Evolutionary conservation across 1,140 invertebrate species (phyloP).

Genomic region (Drosophila kikkawai): DNA sequence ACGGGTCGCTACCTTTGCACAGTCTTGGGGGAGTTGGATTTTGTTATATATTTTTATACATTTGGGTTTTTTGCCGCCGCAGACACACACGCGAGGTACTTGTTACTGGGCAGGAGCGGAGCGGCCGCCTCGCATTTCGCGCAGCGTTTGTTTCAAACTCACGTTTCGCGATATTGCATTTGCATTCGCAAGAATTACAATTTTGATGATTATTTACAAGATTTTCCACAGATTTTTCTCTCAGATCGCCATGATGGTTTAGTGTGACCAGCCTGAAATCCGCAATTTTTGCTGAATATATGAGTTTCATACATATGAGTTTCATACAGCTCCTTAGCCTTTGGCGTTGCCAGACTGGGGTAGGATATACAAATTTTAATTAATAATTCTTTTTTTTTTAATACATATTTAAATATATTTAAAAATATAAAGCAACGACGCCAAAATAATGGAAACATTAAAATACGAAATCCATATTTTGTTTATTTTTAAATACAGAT

Average conservation of each 20-base stretch:
- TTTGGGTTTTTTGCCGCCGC: conserved; percentile 78
- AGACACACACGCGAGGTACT: conserved; percentile 70
- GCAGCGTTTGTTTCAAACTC: conserved; percentile 46
- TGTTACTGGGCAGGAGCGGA: conserved; percentile 26
- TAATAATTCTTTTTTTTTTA: too few relatives aligned
- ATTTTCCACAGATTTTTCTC: conserved; percentile 63
- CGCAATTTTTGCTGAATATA: too few relatives aligned
- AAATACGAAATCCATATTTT: too few relatives aligned
- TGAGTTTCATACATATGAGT: too few relatives aligned
- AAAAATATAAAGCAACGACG: too few relatives aligned
- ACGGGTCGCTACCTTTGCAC: conserved; percentile 49
- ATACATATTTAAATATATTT: too few relatives aligned
- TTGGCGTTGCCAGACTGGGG: too few relatives aligned
- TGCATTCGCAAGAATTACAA: conserved; percentile 72
- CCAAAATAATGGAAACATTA: too few relatives aligned
- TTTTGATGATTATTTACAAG: conserved; percentile 76
- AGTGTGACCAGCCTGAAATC: too few relatives aligned
- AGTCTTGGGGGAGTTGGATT: conserved; percentile 64
- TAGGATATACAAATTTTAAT: too few relatives aligned
- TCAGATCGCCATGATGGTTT: conserved; percentile 29
- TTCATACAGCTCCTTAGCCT: too few relatives aligned
- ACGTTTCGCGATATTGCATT: conserved; percentile 63
- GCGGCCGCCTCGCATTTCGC: conserved; percentile 19
- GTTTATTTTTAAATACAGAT: too few relatives aligned
- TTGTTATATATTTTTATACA: conserved; percentile 71